phyloP scores from a whole-genome alignment of 2,797 vertebrate genomes.

The Enteromius afrohamiltoni region DNA sequence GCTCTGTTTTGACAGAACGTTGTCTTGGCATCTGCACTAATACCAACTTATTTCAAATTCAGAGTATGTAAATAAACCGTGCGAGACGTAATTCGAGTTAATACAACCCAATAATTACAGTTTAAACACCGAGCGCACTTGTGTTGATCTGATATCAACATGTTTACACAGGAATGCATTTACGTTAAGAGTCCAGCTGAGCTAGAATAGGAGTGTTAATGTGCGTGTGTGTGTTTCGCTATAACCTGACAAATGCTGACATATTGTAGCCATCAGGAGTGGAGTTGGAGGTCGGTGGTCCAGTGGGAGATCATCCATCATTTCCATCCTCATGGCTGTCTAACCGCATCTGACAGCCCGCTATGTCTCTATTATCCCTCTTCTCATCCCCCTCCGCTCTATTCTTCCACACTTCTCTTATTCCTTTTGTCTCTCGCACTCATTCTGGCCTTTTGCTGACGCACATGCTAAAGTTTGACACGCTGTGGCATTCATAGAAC shows the following conservation, averaged over 20 bases:
- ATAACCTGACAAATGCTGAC: constrained; percentile 53
- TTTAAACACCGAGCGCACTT: constrained; percentile 3
- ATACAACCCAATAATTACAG: not conserved
- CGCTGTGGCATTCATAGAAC: constrained; percentile 11
- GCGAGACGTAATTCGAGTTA: not conserved
- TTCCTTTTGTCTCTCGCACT: constrained; percentile 54
- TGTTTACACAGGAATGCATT: not conserved
- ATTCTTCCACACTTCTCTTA: constrained; percentile 58
- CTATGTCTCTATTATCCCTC: constrained; percentile 47
- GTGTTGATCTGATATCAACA: constrained; percentile 23
- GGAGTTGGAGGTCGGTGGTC: constrained; percentile 48
- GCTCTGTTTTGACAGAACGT: constrained; percentile 38
- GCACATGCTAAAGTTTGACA: constrained; percentile 43
- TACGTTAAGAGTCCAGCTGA: constrained; percentile 32
- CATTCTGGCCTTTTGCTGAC: constrained; percentile 31
- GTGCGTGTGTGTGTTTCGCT: constrained; percentile 26
- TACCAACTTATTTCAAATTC: constrained; percentile 6
- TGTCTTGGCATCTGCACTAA: constrained; percentile 25
- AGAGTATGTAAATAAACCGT: constrained; percentile 34
- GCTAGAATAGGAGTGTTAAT: constrained; percentile 36
- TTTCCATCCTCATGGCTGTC: constrained; percentile 53
- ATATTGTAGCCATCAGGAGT: constrained; percentile 52
- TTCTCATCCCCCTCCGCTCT: constrained; percentile 59
- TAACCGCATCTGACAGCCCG: constrained; percentile 51
- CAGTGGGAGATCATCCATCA: constrained; percentile 49